phyloP scores from a whole-genome alignment of 1,140 invertebrate species.

The Portunus trituberculatus region DNA sequence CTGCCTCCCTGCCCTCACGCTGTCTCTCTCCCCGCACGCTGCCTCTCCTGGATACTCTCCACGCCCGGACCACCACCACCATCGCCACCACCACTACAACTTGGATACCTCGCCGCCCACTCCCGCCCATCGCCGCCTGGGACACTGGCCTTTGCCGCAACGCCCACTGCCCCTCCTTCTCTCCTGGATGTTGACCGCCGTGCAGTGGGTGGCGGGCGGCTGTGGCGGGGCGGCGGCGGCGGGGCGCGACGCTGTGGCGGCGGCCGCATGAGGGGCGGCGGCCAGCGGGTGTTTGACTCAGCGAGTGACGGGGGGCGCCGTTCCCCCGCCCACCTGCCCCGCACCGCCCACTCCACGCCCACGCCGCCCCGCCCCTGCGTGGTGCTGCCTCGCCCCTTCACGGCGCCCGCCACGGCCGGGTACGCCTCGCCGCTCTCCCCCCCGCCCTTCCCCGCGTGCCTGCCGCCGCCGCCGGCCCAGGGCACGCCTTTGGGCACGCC shows the following conservation, averaged over 20 bases:
- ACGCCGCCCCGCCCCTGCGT: constrained; percentile 57
- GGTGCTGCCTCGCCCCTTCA: constrained; percentile 58
- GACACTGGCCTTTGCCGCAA: neutral
- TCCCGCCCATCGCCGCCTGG: neutral
- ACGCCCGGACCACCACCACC: constrained; percentile 2
- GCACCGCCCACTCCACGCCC: constrained; percentile 34
- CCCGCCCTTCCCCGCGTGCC: constrained; percentile 74
- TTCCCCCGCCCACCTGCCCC: constrained; percentile 55
- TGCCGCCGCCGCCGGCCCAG: constrained; percentile 79
- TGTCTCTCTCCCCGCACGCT: constrained; percentile 60
- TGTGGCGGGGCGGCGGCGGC: constrained; percentile 58
- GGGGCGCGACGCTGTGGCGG: constrained; percentile 61
- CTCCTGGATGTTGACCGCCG: neutral
- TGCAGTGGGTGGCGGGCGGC: constrained; percentile 40
- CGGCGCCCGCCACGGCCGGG: constrained; percentile 49
- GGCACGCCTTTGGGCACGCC: constrained; percentile 74
- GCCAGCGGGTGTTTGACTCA: constrained; percentile 69
- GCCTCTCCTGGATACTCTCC: neutral
- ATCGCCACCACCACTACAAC: neutral
- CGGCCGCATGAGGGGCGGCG: constrained; percentile 72
- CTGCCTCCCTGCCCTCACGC: neutral
- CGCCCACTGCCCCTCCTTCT: neutral
- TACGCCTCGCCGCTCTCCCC: constrained; percentile 70
- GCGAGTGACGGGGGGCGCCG: constrained; percentile 67
- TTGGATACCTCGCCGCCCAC: neutral